Percentiles rank a stretch among this genome's conserved stretches.
These are phyloP conservation scores for Brachionus calyciflorus DNA, from an alignment of 1,140 invertebrate species.

Conservation along the genomic window DNA sequence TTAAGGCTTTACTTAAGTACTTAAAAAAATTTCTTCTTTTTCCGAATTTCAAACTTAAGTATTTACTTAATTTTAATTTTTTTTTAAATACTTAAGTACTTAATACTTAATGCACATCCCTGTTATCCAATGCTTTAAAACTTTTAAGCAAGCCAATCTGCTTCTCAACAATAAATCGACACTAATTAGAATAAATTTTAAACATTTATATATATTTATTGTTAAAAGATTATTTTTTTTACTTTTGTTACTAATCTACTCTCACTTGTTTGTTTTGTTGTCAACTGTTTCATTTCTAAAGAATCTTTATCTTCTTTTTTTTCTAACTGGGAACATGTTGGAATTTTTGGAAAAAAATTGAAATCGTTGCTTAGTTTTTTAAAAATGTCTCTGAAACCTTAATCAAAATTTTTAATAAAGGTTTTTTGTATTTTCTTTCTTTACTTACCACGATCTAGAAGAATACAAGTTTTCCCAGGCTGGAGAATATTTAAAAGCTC, in stretches of 20 bases:
- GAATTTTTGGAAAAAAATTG: neutral
- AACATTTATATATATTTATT: too few species aligned
- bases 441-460: constrained; percentile 9
- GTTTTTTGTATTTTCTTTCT: neutral
- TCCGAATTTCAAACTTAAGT: too few species aligned
- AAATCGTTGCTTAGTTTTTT: neutral
- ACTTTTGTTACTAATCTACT: constrained; percentile 5
- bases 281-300: neutral
- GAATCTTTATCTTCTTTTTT: neutral
- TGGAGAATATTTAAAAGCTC: neutral
- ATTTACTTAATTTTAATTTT: too few species aligned
- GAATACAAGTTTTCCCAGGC: neutral
- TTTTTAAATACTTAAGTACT: too few species aligned
- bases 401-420: neutral
- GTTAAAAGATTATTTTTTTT: neutral
- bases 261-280: neutral
- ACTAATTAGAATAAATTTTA: neutral
- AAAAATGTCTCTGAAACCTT: neutral
- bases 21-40: too few species aligned
- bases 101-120: too few species aligned
- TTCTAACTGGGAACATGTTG: neutral
- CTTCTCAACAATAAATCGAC: constrained; percentile 5
- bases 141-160: neutral
- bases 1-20: too few species aligned
- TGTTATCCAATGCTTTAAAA: neutral